Conservation (phyloP, 2,113 vertebrate species). For the Zapus hudsonius region DNA sequence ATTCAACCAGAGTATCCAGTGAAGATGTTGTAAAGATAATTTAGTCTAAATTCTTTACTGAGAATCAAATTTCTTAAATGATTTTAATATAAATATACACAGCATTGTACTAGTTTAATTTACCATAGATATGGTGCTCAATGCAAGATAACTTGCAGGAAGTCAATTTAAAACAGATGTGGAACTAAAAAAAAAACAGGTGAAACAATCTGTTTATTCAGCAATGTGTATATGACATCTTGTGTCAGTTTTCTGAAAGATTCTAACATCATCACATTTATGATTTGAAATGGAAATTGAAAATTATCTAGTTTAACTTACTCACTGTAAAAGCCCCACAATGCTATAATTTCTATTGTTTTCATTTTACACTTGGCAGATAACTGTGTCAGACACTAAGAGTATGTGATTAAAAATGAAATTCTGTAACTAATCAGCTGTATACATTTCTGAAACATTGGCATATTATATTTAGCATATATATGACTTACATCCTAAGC, state of each 20-base stretch:
- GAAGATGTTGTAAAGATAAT: not conserved
- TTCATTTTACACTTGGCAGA: not conserved
- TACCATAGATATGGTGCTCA: not conserved
- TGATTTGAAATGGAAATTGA: conserved; percentile 28
- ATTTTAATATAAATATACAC: not conserved
- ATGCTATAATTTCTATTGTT: not conserved
- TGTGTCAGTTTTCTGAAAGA: not conserved
- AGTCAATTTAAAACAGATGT: not conserved
- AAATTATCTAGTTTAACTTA: not conserved
- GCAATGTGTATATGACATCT: not conserved
- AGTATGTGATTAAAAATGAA: conserved; percentile 12
- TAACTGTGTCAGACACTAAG: not conserved
- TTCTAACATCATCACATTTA: not conserved
- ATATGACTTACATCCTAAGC: not conserved
- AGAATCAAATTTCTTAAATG: not conserved
- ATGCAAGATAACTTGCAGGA: not conserved
- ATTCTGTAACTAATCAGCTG: not conserved
- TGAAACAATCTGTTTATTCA: not conserved
- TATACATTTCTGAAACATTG: conserved; percentile 21
- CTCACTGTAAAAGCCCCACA: not conserved
- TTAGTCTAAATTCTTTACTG: not conserved
- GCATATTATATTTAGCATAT: not conserved
- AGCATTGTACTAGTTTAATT: not conserved
- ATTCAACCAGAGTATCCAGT: not conserved
- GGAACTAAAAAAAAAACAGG: not conserved